Conservation (phyloP, 1,140 invertebrate genomes). For the Camponotus floridanus region DNA sequence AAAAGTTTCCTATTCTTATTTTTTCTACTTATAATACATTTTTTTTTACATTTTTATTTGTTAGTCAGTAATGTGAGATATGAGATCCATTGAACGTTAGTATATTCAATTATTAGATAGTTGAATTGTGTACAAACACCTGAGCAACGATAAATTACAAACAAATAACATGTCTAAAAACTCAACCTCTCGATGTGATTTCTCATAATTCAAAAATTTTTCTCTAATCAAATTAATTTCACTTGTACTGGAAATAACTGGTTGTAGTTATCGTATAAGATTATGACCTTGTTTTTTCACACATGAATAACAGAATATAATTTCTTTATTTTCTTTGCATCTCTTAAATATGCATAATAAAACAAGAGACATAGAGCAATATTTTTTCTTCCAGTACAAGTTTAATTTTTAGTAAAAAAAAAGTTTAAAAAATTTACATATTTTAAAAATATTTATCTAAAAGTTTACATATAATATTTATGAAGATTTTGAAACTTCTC, state of each 20-base stretch:
- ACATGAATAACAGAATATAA: neutral
- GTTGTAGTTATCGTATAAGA: neutral
- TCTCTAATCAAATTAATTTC: neutral
- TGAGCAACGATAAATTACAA: slow-evolving; percentile 14
- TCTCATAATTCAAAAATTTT: neutral
- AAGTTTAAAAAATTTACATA: neutral
- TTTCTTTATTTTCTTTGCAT: neutral
- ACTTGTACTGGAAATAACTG: neutral
- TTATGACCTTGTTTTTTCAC: neutral
- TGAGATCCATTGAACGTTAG: neutral
- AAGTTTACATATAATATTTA: no score
- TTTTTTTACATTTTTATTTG: slow-evolving; percentile 5
- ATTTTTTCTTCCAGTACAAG: neutral
- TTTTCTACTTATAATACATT: neutral
- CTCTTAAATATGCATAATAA: neutral
- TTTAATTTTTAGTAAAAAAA: neutral
- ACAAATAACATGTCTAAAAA: neutral
- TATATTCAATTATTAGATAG: neutral
- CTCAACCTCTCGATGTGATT: neutral
- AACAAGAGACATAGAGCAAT: neutral
- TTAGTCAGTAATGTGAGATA: neutral
- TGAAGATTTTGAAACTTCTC: neutral
- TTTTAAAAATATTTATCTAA: neutral
- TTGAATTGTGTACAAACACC: neutral
- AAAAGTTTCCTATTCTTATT: neutral